A percentile compares a stretch with the other conserved stretches of the same genome.
phyloP scores from a whole-genome alignment of 2,797 vertebrate genomes.

The Rhabdomys pumilio region DNA sequence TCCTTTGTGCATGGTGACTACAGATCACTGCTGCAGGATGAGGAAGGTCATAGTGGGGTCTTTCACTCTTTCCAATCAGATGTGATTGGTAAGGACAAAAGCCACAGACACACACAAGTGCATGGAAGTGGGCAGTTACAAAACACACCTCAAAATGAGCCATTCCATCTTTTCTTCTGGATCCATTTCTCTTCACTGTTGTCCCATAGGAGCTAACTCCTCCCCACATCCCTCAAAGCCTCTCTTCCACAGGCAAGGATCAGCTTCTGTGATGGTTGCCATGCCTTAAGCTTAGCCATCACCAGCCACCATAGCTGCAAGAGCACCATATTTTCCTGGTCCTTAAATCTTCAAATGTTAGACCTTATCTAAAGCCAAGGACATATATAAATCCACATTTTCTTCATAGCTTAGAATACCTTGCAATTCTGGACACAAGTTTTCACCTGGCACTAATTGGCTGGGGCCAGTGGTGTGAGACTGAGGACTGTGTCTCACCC shows the following conservation, averaged over 20 bases:
- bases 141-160: neutral
- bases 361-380: neutral
- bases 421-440: neutral
- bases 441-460: rapidly evolving
- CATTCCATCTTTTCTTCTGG: neutral
- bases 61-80: neutral
- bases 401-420: neutral
- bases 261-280: neutral
- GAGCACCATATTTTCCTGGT: rapidly evolving
- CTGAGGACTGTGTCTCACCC: neutral
- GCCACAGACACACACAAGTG: neutral
- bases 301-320: no score
- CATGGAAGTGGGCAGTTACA: neutral
- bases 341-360: neutral
- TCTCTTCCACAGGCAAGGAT: neutral
- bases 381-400: neutral
- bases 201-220: neutral
- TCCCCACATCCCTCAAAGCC: neutral
- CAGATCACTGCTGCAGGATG: neutral
- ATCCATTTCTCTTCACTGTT: neutral
- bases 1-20: neutral
- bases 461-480: neutral
- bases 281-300: neutral
- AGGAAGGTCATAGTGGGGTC: neutral
- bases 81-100: neutral